Evolutionary conservation across 2,888 invertebrate genomes (phyloP).

Genomic region (Thereva nobilitata): DNA sequence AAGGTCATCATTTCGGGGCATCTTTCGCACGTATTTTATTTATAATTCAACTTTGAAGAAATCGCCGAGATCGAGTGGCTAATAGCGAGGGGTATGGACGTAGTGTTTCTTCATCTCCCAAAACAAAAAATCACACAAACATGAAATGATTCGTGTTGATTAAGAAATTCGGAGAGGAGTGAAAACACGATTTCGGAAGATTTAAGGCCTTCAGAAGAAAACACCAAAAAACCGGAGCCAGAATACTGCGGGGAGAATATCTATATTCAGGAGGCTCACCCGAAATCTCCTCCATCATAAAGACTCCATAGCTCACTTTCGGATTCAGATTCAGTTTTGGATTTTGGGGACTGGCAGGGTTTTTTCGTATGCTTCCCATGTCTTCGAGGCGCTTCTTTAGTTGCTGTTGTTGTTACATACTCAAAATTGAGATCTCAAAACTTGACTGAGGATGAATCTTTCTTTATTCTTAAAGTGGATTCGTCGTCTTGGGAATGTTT

Average conservation of each 20-base stretch:
- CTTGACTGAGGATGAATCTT: constrained; percentile 21
- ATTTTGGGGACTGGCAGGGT: neutral
- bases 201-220: constrained; percentile 1
- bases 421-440: constrained; percentile 27
- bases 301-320: too few species aligned
- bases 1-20: too few species aligned
- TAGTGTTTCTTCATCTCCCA: neutral
- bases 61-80: too few species aligned
- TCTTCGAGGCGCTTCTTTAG: constrained; percentile 12
- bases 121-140: constrained; percentile 3
- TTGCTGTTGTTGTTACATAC: constrained; percentile 12
- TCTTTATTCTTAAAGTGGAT: too few species aligned
- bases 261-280: constrained; percentile 15
- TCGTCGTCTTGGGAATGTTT: too few species aligned
- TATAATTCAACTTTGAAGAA: too few species aligned
- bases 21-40: too few species aligned
- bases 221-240: too few species aligned
- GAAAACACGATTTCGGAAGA: constrained; percentile 1
- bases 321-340: too few species aligned
- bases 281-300: neutral
- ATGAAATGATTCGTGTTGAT: constrained; percentile 21
- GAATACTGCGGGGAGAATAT: neutral
- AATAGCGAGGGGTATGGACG: neutral
- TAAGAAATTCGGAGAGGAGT: constrained; percentile 17
- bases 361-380: constrained; percentile 28